phyloP scores from a whole-genome alignment of 2,113 vertebrate genomes.

The Romanogobio albipinnatus region DNA sequence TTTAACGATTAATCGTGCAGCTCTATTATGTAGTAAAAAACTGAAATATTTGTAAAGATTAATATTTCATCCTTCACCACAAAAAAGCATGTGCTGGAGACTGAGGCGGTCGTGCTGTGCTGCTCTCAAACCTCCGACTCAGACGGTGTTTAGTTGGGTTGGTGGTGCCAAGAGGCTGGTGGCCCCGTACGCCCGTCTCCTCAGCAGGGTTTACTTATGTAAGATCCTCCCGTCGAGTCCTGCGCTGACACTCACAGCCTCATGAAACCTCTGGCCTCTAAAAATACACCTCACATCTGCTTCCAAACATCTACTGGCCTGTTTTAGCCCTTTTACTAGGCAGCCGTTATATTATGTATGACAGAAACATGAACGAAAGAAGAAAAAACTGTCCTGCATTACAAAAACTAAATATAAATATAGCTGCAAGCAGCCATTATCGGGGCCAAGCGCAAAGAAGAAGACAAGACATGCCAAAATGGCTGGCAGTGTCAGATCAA shows the following conservation, averaged over 20 bases:
- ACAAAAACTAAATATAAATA: no score
- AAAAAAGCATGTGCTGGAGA: neutral
- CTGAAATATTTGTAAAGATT: no score
- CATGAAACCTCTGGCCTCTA: constrained; percentile 14
- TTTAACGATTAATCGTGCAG: no score
- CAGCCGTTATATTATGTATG: neutral
- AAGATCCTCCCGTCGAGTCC: constrained; percentile 10
- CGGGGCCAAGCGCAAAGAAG: no score
- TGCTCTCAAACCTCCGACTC: neutral
- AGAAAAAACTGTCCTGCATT: no score
- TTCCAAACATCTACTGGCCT: neutral
- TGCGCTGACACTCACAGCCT: constrained; percentile 24
- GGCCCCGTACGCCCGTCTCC: neutral
- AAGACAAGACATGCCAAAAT: no score
- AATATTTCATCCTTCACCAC: neutral
- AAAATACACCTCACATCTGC: neutral
- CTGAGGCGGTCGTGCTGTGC: neutral
- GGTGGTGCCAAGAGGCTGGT: neutral
- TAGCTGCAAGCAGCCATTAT: no score
- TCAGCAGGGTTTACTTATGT: neutral
- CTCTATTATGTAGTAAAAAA: no score
- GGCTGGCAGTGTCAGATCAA: no score
- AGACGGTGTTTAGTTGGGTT: neutral
- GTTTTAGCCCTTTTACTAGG: neutral
- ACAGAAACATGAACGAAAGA: neutral